Base-by-base conservation (phyloP, 1,140 invertebrate species). In the Hylyphantes graminicola region DNA sequence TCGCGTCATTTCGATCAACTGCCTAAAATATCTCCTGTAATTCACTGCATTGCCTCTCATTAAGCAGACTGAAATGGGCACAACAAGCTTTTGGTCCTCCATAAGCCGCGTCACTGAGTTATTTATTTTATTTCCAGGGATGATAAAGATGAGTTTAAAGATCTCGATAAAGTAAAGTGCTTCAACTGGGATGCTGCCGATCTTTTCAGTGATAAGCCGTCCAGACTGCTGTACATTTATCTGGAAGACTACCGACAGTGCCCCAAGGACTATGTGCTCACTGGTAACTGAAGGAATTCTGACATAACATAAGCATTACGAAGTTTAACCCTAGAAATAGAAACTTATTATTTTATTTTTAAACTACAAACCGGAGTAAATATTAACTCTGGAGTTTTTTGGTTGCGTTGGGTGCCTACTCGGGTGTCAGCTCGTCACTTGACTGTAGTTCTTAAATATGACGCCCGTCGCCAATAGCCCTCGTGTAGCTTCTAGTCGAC, bases 151-250 rank as follows among this genome's bases (percentile, higher is more conserved):
- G 80, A 48, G 9, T 82, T 82, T 74, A 21, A 54, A 57, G 80
- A 82, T 50, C 51, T 82, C 6, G 80, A 82, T 35, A 74, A 74
- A 65, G 80, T 82, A 10, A 82, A 82, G 17, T 82, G 80, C 17
- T 82, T 82, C 51, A 82, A 82, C 59, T 82, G 80, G 80, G 80
- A 82, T 13, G 80, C 80, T 17, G 48, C 70, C 5, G 80, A 75
- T 12, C 61, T 82, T 13, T 82, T 74, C 59, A 82, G 80, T 17
- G 80, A 82, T 3, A 82, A 82, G 19, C 80, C 80, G 0, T 57
- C 80, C 5, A 19, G 80, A 8, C 12, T 82, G 7, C 70, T 82
- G 0, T 83, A 83, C 55, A 83, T 83, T 4, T 72, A 83, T 15
- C 13, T 83, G 8, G 72, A 83, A 19, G 80, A 83, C 19, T 83